Percentiles rank a stretch among this genome's conserved stretches.
phyloP scores from a whole-genome alignment of 2,888 invertebrate species.

The Priocnemis perturbator region DNA sequence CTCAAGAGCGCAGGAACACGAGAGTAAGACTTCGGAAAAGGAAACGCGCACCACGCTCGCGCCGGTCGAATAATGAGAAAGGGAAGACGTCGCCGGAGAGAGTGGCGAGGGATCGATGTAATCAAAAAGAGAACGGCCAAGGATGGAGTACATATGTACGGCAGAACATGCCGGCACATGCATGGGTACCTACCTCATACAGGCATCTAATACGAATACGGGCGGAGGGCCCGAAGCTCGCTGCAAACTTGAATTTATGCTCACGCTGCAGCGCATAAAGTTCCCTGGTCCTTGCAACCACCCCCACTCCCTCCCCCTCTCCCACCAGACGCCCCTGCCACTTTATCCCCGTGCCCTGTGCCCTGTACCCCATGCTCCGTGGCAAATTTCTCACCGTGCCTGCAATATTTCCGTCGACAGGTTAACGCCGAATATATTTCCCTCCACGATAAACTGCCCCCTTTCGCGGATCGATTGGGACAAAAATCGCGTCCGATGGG shows the following conservation, averaged over 20 bases:
- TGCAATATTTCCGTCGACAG: constrained; percentile 53
- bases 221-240: constrained; percentile 31
- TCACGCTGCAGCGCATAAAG: constrained; percentile 60
- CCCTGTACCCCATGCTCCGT: constrained; percentile 29
- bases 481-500: not conserved
- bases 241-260: constrained; percentile 65
- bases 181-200: constrained; percentile 40
- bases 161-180: constrained; percentile 21
- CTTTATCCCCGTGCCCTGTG: constrained; percentile 35
- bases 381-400: constrained; percentile 54
- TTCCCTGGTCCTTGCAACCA: too few relatives aligned
- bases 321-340: constrained; percentile 22
- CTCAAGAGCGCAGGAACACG: too few relatives aligned
- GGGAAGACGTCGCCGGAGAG: constrained; percentile 1
- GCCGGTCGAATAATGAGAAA: constrained; percentile 11
- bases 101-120: constrained; percentile 39
- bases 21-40: not conserved
- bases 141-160: constrained; percentile 44
- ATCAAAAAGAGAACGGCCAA: constrained; percentile 46
- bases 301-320: constrained; percentile 30
- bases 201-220: constrained; percentile 44
- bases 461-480: constrained; percentile 20
- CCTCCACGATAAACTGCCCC: constrained; percentile 13
- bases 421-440: constrained; percentile 48
- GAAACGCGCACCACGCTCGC: not conserved